Conservation (phyloP, 2,797 vertebrate species). For the Pantherophis vulpinus region DNA sequence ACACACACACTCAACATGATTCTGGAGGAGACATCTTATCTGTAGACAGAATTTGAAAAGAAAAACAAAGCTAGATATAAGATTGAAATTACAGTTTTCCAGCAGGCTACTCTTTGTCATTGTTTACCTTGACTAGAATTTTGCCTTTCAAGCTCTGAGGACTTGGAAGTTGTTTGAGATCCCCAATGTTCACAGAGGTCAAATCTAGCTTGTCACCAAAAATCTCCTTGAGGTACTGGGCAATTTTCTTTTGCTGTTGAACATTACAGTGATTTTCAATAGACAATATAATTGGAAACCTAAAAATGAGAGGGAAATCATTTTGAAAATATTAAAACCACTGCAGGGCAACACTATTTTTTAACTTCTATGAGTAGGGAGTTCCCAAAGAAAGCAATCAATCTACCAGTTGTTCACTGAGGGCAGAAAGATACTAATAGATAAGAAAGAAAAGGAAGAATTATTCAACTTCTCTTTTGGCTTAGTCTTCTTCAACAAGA, state of each 20-base stretch:
- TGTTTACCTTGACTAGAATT: slow-evolving; percentile 92
- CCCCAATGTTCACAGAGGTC: slow-evolving; percentile 75
- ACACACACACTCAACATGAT: background rate
- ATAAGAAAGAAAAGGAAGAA: background rate
- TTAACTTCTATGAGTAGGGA: background rate
- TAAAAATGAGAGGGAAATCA: slow-evolving; percentile 51
- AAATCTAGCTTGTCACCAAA: slow-evolving; percentile 90
- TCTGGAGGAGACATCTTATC: background rate
- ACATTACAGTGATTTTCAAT: slow-evolving; percentile 97
- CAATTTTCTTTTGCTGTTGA: slow-evolving; percentile 96
- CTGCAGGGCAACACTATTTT: background rate
- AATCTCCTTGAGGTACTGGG: slow-evolving; percentile 90
- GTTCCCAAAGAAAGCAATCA: background rate
- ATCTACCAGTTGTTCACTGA: background rate
- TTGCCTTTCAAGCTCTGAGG: slow-evolving; percentile 90
- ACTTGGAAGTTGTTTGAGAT: slow-evolving; percentile 86
- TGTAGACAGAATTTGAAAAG: background rate
- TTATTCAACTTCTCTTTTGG: background rate
- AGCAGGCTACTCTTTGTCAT: background rate
- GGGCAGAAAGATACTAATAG: background rate
- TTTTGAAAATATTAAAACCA: background rate
- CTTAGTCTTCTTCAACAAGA: background rate
- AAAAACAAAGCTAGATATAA: background rate
- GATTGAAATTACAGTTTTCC: background rate
- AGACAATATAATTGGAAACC: slow-evolving; percentile 92